Evolutionary conservation across 1,140 invertebrate genomes (phyloP), one percentile per base, ranked within the genome.

Genomic region (Drosophila obscura): DNA sequence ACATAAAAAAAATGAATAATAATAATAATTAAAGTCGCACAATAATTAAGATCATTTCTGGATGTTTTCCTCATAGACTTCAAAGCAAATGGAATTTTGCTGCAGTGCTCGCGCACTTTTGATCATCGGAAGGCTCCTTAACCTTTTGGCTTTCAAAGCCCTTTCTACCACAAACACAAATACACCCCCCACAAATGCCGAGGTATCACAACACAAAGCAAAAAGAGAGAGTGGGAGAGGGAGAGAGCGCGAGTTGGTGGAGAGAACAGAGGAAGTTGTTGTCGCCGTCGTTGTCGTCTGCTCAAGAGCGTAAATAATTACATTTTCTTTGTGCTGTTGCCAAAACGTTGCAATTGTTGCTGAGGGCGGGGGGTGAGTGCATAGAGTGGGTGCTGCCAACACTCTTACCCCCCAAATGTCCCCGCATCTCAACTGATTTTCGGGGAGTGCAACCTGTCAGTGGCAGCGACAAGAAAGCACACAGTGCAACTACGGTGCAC

Each of bases 241-340:
- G 19, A 19, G 0, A n/a, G 13, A 13, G 31, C 2, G 24, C 1
- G 63, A 11, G 49, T 4, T 4, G 19, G 13, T 26, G 5, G 11
- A 3, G 26, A 11, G 35, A 39, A 39, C 35, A 35, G 15, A 80
- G 71, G 61, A 82, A 77, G 72, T 49, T 50, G 62, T 67, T 66
- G 72, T 61, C 72, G 73, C 53, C 63, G 43, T 45, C 31, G 62
- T 26, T 67, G 73, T 61, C 83, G 79, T 55, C 83, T 88, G 84
- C 68, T 82, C 83, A 87, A 79, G 82, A 87, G 79, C 79, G 84
- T 88, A 88, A 88, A 88, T 88, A 88, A 88, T 88, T 88, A 88
- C 83, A 77, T 88, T 87, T 88, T 88, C 83, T 88, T 88, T 88
- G 83, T 88, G 72, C 79, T 73, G 65, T 88, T 88, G 76, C 83